Evolutionary conservation across 2,113 vertebrate genomes (phyloP).

Genomic region (Anarhynchus alexandrinus): DNA sequence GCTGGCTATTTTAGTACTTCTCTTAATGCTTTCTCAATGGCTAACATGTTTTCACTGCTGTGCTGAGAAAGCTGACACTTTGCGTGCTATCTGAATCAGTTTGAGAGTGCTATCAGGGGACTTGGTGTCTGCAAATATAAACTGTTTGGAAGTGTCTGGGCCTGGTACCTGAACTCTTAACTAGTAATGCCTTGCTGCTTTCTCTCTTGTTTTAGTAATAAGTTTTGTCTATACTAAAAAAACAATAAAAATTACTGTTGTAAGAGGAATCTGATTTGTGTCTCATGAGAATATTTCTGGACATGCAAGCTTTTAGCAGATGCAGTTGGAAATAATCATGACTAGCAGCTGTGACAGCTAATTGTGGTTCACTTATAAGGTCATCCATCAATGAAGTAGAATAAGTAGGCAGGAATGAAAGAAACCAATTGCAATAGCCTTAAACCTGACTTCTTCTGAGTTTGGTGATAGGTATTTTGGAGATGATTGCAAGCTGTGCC

Average conservation of each 20-base stretch:
- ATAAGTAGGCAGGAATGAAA: not conserved
- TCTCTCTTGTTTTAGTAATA: not conserved
- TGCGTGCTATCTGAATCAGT: fast-evolving
- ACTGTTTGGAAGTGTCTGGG: not conserved
- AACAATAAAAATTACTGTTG: not conserved
- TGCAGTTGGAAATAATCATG: not conserved
- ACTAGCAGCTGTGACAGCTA: not conserved
- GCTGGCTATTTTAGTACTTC: not conserved
- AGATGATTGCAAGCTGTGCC: not conserved
- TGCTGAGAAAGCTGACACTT: not conserved
- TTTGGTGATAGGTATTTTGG: fast-evolving
- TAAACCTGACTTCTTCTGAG: not conserved
- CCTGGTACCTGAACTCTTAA: not conserved
- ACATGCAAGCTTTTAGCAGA: not conserved
- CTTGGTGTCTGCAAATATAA: not conserved
- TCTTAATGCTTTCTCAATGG: not conserved
- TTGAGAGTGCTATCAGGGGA: not conserved
- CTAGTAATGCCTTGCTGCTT: not conserved
- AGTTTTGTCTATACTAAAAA: not conserved
- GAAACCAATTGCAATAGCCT: not conserved
- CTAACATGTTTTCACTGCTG: not conserved
- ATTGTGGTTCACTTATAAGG: not conserved
- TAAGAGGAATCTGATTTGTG: not conserved
- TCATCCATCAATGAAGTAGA: not conserved
- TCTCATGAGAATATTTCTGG: not conserved